Conservation (phyloP, 1,140 invertebrate genomes). For the Scylla paramamosain region DNA sequence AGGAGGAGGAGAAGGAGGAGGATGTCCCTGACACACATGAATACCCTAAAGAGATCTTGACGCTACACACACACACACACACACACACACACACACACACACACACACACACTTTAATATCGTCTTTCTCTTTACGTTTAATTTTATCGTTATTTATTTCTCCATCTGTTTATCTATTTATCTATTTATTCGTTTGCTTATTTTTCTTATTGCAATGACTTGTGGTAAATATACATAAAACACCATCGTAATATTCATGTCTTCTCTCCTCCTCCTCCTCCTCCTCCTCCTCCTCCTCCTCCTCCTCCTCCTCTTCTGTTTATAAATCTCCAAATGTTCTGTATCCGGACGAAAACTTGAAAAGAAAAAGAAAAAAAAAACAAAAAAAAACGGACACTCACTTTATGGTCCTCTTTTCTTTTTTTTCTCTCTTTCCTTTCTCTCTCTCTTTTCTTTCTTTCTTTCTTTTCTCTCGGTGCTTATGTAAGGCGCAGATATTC, state of each 20-base stretch:
- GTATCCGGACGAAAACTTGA: too few species aligned
- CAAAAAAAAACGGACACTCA: too few species aligned
- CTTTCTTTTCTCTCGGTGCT: too few species aligned
- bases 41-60: not conserved
- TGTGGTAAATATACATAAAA: too few species aligned
- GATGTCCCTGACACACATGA: not conserved
- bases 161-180: not conserved
- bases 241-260: too few species aligned
- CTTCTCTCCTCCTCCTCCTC: too few species aligned
- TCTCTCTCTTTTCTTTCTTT: not conserved
- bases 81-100: constrained; percentile 20
- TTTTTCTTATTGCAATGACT: not conserved
- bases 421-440: not conserved
- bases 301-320: too few species aligned
- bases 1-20: not conserved
- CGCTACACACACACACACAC: not conserved
- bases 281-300: too few species aligned
- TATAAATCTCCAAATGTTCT: too few species aligned
- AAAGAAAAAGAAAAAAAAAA: too few species aligned
- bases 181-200: not conserved
- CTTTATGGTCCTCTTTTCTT: not conserved
- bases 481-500: too few species aligned
- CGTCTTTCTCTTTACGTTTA: not conserved
- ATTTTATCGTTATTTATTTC: not conserved
- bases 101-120: not conserved